Base-by-base conservation (phyloP, 2,888 invertebrate species). In the Hypena proboscidalis region DNA sequence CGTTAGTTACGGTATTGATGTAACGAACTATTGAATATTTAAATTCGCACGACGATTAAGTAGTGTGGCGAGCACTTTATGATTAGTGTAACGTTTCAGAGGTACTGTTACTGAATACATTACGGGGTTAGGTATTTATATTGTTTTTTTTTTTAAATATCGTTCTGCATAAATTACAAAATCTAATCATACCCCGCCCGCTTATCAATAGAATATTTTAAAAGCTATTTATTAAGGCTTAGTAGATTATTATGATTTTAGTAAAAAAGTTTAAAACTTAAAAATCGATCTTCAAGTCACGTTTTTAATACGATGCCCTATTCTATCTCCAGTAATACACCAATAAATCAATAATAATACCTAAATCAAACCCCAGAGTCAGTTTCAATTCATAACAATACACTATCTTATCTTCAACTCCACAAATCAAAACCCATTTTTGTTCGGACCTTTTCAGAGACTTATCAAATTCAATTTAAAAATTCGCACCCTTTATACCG, bases 1-100 rank as follows among this genome's bases (percentile, higher is more conserved):
- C 69, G 63, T 81, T 80, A 75, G 81, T 68, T 76, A 80, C 77
- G 74, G 74, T 70, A 80, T 80, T 77, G 73, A 76, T 64, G 66
- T 70, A 77, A 77, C 73, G 74, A 79, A 74, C 74, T 74, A 80
- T 81, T 81, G 79, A 82, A 84, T 84, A 85, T 83, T 83, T 73
- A 77, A 71, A 74, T 86, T 88, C 85, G 80, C 84, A 88, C 83
- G 85, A 77, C 70, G 77, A 83, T 80, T 74, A 61, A 32, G 19
- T 26, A 29, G 46, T 50, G 29, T 51, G 42, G 37, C 40, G 35
- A 33, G 51, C 44, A 58, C 43, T 44, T 40, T 42, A 8, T 15
- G 19, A 30, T 39, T 29, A 8, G 20, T 21, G 13, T 44, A 9
- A 6, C 41, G 27, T 58, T 53, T 43, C 14, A 33, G n/a, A n/a